phyloP scores from a whole-genome alignment of 2,888 invertebrate species.

The Macrosoma leucophasiata region DNA sequence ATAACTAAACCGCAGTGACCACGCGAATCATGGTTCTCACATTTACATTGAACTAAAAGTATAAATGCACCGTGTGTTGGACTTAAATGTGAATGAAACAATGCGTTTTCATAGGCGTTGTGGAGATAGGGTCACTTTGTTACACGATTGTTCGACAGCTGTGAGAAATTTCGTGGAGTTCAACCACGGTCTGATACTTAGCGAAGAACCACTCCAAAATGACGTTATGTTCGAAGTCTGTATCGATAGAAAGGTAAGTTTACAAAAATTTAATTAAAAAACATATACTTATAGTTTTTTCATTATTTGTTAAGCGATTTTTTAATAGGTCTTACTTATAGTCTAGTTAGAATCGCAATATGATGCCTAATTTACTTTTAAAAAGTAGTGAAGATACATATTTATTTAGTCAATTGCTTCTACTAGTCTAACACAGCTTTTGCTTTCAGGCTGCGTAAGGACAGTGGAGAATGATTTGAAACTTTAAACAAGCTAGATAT shows the following conservation, averaged over 20 bases:
- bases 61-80: too few species aligned
- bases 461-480: too few species aligned
- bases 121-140: conserved; percentile 88
- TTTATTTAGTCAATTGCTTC: too few species aligned
- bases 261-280: not conserved
- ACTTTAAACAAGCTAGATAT: too few species aligned
- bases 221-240: conserved; percentile 91
- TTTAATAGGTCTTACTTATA: not conserved
- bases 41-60: too few species aligned
- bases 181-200: conserved; percentile 91
- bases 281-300: not conserved
- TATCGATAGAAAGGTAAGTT: conserved; percentile 90
- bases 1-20: too few species aligned
- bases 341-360: not conserved
- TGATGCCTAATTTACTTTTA: conserved; percentile 2
- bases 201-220: conserved; percentile 85
- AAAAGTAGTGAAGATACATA: not conserved
- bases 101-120: conserved; percentile 87
- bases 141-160: conserved; percentile 89
- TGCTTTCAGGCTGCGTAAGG: too few species aligned
- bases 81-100: too few species aligned
- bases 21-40: too few species aligned
- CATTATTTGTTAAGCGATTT: not conserved
- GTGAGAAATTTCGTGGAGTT: conserved; percentile 87
- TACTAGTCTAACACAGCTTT: too few species aligned